Conservation (phyloP, 2,797 vertebrate genomes). For the Enteromius radiatus region DNA sequence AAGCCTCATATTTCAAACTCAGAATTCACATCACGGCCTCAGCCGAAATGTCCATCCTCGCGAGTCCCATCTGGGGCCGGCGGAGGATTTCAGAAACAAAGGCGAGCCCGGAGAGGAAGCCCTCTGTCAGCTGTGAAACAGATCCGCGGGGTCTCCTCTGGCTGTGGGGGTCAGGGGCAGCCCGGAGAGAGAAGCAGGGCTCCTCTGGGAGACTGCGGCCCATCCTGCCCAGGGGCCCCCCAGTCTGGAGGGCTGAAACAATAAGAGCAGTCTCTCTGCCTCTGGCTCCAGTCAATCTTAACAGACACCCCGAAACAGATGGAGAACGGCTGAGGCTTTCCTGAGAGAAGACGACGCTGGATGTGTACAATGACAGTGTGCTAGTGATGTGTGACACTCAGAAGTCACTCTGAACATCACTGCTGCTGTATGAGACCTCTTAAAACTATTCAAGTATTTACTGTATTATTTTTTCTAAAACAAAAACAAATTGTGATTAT, state of each 20-base stretch:
- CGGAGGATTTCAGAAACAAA: constrained; percentile 43
- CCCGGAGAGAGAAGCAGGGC: constrained; percentile 49
- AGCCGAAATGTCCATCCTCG: constrained; percentile 28
- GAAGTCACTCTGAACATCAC: constrained; percentile 18
- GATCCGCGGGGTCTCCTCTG: constrained; percentile 66
- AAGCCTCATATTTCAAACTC: constrained; percentile 43
- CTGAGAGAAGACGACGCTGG: constrained; percentile 31
- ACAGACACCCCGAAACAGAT: constrained; percentile 53
- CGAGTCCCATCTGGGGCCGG: constrained; percentile 44
- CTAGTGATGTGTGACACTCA: neutral
- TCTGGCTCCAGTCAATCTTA: constrained; percentile 45
- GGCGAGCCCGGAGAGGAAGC: constrained; percentile 52
- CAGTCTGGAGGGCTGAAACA: constrained; percentile 67
- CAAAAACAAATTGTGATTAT: neutral
- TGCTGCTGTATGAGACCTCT: neutral
- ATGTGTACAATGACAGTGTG: constrained; percentile 1
- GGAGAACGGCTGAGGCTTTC: constrained; percentile 40
- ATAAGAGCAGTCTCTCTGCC: constrained; percentile 65
- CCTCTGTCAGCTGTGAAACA: constrained; percentile 72
- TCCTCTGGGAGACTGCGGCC: constrained; percentile 72
- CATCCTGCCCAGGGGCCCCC: constrained; percentile 69
- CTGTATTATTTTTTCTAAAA: neutral
- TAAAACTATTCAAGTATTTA: neutral
- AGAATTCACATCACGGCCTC: constrained; percentile 23
- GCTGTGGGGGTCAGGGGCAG: constrained; percentile 61